Base-by-base conservation (phyloP, 2,888 invertebrate genomes). In the Agrotis puta region DNA sequence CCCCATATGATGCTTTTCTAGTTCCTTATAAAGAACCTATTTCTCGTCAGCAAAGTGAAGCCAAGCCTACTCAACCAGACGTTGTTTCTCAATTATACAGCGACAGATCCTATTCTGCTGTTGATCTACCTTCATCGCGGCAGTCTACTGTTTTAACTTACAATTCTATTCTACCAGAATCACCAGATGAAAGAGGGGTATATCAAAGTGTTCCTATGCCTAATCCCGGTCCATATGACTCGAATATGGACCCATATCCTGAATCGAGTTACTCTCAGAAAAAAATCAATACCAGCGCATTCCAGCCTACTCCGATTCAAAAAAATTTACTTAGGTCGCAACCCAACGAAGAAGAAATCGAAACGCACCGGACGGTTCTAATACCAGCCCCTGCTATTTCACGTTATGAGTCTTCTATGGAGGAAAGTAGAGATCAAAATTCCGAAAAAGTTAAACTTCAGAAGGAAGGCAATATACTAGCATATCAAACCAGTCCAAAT, bases 11-110 rank as follows among this genome's bases (percentile, higher is more conserved):
- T 20, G 48, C 78, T 9, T 24, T 58, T 56, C n/a, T 70, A 33
- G 61, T 70, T 48, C 58, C 80, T 27, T 80, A 81, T 47, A 67
- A 20, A 61, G 77, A 67, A 18, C 63, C 51, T 22, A 65, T 20
- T 20, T 24, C 18, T 45, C 1, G 24, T 2, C 45, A 58, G 9
- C 45, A 63, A 56, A 6, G 4, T 18, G 33, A 69, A 22, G 18
- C 33, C 4, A 74, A 18, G 27, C 22, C 33, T 33, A 45, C 56
- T 24, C 69, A 74, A 27, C 20, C 22, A 43, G 48, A 76, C 6
- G 33, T 20, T 57, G 18, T 62, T 27, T 61, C 74, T 57, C 61
- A 20, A 18, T 61, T 69, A 47, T 22, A 57, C 13, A 47, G 56
- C 39, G 56, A 61, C 2, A 50, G 14, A 18, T 16, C 45, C 18